phyloP scores from a whole-genome alignment of 2,797 vertebrate species.

The Bryconaethiops microstoma region DNA sequence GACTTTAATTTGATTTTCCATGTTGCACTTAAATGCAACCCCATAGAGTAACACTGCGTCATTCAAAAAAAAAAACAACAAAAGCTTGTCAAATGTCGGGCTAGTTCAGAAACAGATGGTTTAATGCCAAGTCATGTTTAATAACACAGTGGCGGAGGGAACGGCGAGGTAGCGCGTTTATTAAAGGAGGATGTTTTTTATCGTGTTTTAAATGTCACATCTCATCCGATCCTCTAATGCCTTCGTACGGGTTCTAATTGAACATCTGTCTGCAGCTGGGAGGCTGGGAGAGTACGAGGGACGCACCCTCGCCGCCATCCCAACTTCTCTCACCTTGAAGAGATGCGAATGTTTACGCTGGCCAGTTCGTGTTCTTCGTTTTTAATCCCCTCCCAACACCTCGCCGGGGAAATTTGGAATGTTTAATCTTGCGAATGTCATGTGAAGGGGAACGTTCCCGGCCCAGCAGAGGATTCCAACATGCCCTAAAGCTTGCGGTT shows the following conservation, averaged over 20 bases:
- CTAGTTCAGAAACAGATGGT: constrained; percentile 65
- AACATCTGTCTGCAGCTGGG: constrained; percentile 75
- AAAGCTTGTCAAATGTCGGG: not conserved
- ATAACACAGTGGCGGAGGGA: constrained; percentile 54
- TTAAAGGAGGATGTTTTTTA: constrained; percentile 66
- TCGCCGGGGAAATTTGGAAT: constrained; percentile 49
- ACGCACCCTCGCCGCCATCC: constrained; percentile 48
- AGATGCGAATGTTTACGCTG: constrained; percentile 51
- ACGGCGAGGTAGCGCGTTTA: constrained; percentile 58
- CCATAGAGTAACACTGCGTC: not conserved
- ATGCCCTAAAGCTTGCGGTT: constrained; percentile 49
- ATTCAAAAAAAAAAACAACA: not conserved
- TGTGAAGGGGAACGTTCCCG: constrained; percentile 52
- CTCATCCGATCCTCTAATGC: constrained; percentile 52
- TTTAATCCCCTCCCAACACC: constrained; percentile 60
- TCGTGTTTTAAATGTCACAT: constrained; percentile 71
- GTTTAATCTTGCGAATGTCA: constrained; percentile 60
- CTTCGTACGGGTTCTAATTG: constrained; percentile 69
- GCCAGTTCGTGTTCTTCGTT: constrained; percentile 64
- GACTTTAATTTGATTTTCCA: constrained; percentile 34
- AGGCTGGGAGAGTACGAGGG: constrained; percentile 58
- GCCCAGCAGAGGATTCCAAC: constrained; percentile 55
- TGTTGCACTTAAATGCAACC: constrained; percentile 17
- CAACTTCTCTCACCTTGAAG: constrained; percentile 66
- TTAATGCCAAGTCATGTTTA: constrained; percentile 70